Conservation (phyloP, 2,797 vertebrate genomes). For the Rhincodon typus region DNA sequence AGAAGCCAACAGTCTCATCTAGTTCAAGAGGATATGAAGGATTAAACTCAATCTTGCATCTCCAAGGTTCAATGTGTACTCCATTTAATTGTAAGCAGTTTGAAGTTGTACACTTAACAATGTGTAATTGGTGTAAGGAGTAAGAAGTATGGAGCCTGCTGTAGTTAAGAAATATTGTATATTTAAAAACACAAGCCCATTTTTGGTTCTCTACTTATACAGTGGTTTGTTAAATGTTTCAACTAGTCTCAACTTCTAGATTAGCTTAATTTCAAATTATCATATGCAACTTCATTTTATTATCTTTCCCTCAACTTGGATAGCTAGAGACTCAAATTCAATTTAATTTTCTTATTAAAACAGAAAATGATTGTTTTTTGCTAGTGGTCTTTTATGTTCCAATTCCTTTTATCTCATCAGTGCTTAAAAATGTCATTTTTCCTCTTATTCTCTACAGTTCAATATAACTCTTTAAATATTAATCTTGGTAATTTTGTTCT, state of each 20-base stretch:
- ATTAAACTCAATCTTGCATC: too few relatives aligned
- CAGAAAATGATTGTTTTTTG: background rate
- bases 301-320: background rate
- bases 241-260: background rate
- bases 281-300: background rate
- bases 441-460: background rate
- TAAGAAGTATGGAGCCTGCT: background rate
- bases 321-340: background rate
- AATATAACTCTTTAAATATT: background rate
- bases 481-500: background rate
- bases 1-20: too few relatives aligned
- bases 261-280: background rate
- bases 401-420: background rate
- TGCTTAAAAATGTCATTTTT: background rate
- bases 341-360: background rate
- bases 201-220: background rate
- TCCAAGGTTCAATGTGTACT: background rate
- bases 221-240: background rate
- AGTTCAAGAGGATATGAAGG: too few relatives aligned
- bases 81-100: background rate
- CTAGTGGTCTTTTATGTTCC: background rate
- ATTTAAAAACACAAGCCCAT: background rate
- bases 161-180: background rate
- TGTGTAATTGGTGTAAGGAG: background rate
- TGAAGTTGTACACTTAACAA: background rate